Evolutionary conservation across 2,113 vertebrate genomes (phyloP).

Genomic region (Syngnathus scovelli): DNA sequence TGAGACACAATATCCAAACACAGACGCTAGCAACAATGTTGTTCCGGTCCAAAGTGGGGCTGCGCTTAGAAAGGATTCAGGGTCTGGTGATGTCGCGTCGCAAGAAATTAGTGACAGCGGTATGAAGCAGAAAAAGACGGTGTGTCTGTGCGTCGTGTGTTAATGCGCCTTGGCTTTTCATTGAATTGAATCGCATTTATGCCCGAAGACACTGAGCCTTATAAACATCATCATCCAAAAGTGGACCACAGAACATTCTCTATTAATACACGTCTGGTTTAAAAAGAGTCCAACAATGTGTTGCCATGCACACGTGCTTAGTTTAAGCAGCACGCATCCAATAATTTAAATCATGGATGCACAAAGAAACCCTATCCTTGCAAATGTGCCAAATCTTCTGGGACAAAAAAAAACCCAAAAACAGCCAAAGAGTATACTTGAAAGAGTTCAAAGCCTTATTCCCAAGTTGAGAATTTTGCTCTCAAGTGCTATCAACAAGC

Average conservation of each 20-base stretch:
- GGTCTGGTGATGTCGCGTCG: constrained; percentile 10
- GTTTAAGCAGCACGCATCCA: neutral
- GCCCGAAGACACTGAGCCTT: constrained; percentile 16
- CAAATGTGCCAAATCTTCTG: constrained; percentile 16
- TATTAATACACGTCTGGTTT: neutral
- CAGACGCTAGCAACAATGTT: neutral
- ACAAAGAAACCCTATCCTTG: neutral
- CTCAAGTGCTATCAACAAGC: neutral
- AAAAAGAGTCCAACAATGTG: neutral
- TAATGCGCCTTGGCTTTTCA: constrained; percentile 35
- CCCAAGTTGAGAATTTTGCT: neutral
- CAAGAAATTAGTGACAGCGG: constrained; percentile 19
- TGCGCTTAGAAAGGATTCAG: constrained; percentile 13
- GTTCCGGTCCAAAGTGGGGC: constrained; percentile 5
- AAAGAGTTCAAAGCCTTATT: neutral
- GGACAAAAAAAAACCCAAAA: neutral
- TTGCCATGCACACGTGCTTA: neutral
- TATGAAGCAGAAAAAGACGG: constrained; percentile 60
- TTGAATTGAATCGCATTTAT: constrained; percentile 18
- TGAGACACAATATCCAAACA: constrained; percentile 6
- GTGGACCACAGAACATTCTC: neutral
- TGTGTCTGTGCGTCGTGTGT: constrained; percentile 60
- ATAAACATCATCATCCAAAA: constrained; percentile 5
- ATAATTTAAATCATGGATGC: no score
- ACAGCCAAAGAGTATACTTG: neutral